Conservation (phyloP, 2,113 vertebrate species). For the Mirza zaza region DNA sequence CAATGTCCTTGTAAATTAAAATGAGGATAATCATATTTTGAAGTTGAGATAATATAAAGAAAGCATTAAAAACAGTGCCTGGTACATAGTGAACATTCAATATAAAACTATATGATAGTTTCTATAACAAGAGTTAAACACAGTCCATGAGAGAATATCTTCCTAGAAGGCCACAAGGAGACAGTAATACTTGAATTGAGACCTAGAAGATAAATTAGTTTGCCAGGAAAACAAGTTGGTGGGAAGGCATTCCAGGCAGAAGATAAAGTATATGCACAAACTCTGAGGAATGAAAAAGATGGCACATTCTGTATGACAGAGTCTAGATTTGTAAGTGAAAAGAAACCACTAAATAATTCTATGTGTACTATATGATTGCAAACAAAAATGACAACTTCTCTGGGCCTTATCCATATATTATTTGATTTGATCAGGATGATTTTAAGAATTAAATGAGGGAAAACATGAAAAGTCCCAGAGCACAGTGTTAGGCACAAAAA, state of each 20-base stretch:
- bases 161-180: conserved; percentile 26
- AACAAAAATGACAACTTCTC: neutral
- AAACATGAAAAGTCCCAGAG: neutral
- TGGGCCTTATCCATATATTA: neutral
- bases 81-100: neutral
- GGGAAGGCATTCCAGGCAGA: neutral
- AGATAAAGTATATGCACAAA: neutral
- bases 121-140: neutral
- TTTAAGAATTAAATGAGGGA: conserved; percentile 30
- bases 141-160: neutral
- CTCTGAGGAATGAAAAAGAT: neutral
- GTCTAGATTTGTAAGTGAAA: neutral
- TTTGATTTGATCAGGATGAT: neutral
- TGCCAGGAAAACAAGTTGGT: neutral
- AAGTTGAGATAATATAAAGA: neutral
- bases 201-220: neutral
- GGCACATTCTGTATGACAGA: neutral
- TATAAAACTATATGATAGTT: neutral
- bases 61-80: neutral
- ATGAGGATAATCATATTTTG: neutral
- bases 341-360: neutral
- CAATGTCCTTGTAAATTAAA: conserved; percentile 21
- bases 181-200: neutral
- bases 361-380: neutral
- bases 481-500: neutral